Evolutionary conservation across 2,113 vertebrate species (phyloP).

Genomic region (Perca flavescens): DNA sequence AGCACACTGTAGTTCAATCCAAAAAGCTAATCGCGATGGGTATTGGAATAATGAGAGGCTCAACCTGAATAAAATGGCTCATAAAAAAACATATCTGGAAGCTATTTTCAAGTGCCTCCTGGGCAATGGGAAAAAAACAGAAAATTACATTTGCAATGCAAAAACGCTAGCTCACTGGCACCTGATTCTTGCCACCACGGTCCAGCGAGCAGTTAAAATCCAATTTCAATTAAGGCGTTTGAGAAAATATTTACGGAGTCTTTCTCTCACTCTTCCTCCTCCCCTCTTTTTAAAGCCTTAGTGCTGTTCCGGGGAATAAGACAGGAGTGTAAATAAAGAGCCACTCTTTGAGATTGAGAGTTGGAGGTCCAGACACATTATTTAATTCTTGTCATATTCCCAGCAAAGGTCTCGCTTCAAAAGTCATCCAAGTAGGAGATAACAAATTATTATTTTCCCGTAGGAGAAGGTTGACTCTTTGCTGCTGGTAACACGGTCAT

Average conservation of each 20-base stretch:
- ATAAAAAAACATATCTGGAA: slow-evolving; percentile 71
- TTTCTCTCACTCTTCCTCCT: slow-evolving; percentile 22
- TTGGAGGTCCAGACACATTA: slow-evolving; percentile 37
- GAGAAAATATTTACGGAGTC: slow-evolving; percentile 74
- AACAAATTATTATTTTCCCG: slow-evolving; percentile 47
- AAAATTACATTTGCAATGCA: slow-evolving; percentile 85
- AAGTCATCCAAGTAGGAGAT: slow-evolving; percentile 52
- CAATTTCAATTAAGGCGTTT: slow-evolving; percentile 78
- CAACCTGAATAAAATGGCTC: slow-evolving; percentile 71
- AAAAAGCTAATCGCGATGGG: slow-evolving; percentile 65
- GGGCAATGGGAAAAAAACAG: slow-evolving; percentile 41
- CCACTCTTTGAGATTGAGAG: slow-evolving; percentile 53
- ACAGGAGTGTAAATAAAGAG: slow-evolving; percentile 58
- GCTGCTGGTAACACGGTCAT: slow-evolving; percentile 40
- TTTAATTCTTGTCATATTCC: slow-evolving; percentile 53
- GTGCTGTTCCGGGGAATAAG: slow-evolving; percentile 52
- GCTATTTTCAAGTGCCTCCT: slow-evolving; percentile 65
- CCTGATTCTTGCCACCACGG: slow-evolving; percentile 55
- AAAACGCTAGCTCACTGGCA: slow-evolving; percentile 56
- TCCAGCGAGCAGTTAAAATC: slow-evolving; percentile 75
- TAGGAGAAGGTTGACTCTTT: slow-evolving; percentile 9
- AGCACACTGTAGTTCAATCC: slow-evolving; percentile 47
- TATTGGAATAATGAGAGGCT: slow-evolving; percentile 69
- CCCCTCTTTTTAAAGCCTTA: slow-evolving; percentile 25
- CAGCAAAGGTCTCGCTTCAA: slow-evolving; percentile 53